Percentiles rank a stretch among this genome's conserved stretches.
Conservation (phyloP, 2,113 vertebrate species). For the Vicugna pacos region DNA sequence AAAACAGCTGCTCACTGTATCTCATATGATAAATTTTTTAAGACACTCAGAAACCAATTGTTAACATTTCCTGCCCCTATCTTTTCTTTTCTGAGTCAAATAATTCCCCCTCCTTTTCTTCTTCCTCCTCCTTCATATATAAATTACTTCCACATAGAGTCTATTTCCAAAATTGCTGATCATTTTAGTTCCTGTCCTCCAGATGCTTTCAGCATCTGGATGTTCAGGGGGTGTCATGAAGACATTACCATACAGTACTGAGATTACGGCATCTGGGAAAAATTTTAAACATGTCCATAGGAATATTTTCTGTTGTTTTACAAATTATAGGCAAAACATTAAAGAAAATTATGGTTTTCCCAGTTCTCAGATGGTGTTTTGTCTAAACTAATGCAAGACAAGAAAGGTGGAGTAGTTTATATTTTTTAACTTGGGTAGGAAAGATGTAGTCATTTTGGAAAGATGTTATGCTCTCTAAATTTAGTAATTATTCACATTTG, state of each 20-base stretch:
- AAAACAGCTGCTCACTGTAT: constrained; percentile 63
- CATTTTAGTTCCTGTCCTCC: constrained; percentile 26
- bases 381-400: constrained; percentile 45
- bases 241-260: background rate
- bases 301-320: constrained; percentile 75
- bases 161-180: constrained; percentile 62
- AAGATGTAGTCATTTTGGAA: constrained; percentile 54
- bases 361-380: constrained; percentile 67
- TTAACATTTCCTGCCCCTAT: constrained; percentile 35
- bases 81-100: constrained; percentile 46
- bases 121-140: background rate
- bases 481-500: constrained; percentile 33
- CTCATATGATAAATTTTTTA: background rate
- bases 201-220: constrained; percentile 52
- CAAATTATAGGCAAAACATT: constrained; percentile 71
- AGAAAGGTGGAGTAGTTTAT: background rate
- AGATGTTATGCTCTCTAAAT: background rate
- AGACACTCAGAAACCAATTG: constrained; percentile 54
- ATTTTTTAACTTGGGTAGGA: background rate
- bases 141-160: constrained; percentile 55
- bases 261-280: constrained; percentile 74
- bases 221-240: constrained; percentile 22
- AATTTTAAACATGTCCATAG: constrained; percentile 61
- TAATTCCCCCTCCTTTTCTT: background rate
- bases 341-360: constrained; percentile 70